phyloP scores from a whole-genome alignment of 2,113 vertebrate genomes.

The Misgurnus anguillicaudatus region DNA sequence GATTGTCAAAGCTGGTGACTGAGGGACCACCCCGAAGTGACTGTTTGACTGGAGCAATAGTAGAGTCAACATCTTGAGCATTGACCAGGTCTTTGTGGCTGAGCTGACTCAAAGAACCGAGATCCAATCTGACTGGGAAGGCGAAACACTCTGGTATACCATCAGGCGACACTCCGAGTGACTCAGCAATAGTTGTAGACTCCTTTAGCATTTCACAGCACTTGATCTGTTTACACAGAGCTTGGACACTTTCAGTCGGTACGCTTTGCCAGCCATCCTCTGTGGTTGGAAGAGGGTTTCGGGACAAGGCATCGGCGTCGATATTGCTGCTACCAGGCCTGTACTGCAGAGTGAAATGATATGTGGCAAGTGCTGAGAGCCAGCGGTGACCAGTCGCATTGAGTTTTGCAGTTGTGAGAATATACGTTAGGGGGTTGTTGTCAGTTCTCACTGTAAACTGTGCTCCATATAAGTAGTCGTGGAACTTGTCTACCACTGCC shows the following conservation, averaged over 20 bases:
- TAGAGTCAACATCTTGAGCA: slow-evolving; percentile 30
- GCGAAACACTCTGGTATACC: slow-evolving; percentile 1
- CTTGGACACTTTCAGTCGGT: not conserved
- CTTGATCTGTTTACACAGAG: slow-evolving; percentile 2
- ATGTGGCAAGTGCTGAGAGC: slow-evolving; percentile 13
- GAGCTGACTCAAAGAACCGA: not conserved
- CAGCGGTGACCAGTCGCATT: slow-evolving; percentile 29
- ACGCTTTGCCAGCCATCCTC: not conserved
- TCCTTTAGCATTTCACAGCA: not conserved
- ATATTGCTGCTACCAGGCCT: slow-evolving; percentile 6
- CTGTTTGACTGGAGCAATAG: slow-evolving; percentile 12
- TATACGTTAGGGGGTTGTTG: slow-evolving; percentile 25
- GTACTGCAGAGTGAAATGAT: slow-evolving; percentile 16
- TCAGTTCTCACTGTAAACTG: slow-evolving; percentile 12
- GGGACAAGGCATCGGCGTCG: not conserved
- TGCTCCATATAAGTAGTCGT: slow-evolving; percentile 24
- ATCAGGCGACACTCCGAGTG: not conserved
- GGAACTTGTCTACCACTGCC: slow-evolving; percentile 26
- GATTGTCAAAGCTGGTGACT: not conserved
- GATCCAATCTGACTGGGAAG: not conserved
- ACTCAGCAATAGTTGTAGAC: not conserved
- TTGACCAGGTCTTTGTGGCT: not conserved
- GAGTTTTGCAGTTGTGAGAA: slow-evolving; percentile 20
- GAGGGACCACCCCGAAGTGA: not conserved
- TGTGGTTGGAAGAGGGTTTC: not conserved